Percentiles rank a stretch among this genome's conserved stretches.
Conservation (phyloP, 2,113 vertebrate genomes). For the Silurus asotus region DNA sequence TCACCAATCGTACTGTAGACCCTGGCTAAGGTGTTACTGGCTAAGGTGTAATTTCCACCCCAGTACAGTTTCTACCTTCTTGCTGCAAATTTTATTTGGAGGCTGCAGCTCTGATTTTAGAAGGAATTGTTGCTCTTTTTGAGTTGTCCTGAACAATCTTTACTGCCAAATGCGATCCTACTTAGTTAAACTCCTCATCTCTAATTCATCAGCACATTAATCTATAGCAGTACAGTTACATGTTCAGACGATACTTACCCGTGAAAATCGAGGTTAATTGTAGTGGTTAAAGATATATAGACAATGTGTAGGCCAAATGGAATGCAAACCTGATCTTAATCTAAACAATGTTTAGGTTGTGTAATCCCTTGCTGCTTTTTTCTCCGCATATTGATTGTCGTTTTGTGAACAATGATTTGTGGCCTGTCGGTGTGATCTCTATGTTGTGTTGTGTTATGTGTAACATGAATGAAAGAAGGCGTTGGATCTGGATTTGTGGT, state of each 20-base stretch:
- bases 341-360: neutral
- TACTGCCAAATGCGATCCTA: neutral
- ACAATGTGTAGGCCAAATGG: no score
- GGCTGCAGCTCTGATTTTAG: neutral
- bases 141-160: neutral
- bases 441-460: neutral
- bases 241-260: neutral
- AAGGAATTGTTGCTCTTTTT: neutral
- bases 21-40: no score
- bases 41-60: no score
- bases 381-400: rapidly evolving
- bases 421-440: neutral
- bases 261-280: neutral
- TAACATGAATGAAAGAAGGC: neutral
- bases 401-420: neutral
- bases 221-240: neutral
- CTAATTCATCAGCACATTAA: neutral
- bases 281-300: neutral
- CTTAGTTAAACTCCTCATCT: neutral
- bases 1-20: no score
- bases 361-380: neutral
- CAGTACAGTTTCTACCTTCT: no score
- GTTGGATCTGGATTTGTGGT: neutral
- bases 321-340: neutral
- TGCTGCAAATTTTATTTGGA: neutral